Conservation (phyloP, 2,797 vertebrate species). For the Enteromius paludinosus region DNA sequence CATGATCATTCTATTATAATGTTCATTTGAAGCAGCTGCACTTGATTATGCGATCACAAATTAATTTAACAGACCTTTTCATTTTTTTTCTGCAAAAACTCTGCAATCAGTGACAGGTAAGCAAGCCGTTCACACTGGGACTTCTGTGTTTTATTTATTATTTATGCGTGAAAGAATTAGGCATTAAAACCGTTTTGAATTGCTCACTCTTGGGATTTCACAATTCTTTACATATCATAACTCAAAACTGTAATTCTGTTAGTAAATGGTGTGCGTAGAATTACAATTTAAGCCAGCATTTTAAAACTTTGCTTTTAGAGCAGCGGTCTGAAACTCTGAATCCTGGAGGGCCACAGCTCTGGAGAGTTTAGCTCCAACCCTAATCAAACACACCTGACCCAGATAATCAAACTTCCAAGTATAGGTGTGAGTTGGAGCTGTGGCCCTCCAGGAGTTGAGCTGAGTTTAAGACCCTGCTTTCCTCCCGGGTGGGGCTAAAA, state of each 20-base stretch:
- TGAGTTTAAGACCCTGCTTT: background rate
- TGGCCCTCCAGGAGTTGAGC: background rate
- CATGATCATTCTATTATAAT: background rate
- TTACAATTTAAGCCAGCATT: background rate
- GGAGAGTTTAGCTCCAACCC: background rate
- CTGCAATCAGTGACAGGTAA: background rate
- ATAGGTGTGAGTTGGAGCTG: background rate
- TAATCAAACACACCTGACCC: background rate
- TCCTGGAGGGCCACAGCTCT: background rate
- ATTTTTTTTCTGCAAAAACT: background rate
- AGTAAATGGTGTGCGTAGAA: background rate
- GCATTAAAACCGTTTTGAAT: background rate
- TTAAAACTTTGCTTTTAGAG: background rate
- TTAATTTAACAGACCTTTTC: background rate
- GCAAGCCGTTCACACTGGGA: background rate
- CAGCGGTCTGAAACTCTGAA: background rate
- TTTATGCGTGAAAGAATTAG: background rate
- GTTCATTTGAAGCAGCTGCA: background rate
- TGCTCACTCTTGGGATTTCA: background rate
- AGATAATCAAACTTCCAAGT: background rate
- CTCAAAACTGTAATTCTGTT: background rate
- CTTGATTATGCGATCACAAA: background rate
- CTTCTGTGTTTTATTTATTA: background rate
- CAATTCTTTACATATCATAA: background rate
- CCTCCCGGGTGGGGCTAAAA: too few species aligned